Evolutionary conservation across 2,888 invertebrate genomes (phyloP).

Genomic region (Loripinus fragilis): DNA sequence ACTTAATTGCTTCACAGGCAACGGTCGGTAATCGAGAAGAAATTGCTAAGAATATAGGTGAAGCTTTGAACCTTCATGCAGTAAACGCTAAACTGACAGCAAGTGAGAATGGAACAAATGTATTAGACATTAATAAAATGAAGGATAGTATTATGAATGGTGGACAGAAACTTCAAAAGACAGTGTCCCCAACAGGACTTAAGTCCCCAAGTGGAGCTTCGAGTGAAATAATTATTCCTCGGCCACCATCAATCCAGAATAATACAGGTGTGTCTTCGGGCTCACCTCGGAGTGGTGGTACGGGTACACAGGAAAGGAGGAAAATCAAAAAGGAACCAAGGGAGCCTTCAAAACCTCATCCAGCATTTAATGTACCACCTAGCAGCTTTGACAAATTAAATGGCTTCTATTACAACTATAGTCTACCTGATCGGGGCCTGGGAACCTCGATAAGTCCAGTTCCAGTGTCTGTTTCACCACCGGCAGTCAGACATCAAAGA

Average conservation of each 20-base stretch:
- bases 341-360: constrained; percentile 47
- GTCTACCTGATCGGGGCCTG: constrained; percentile 76
- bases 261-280: constrained; percentile 14
- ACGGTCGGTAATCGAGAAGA: constrained; percentile 46
- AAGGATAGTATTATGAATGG: constrained; percentile 1
- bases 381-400: constrained; percentile 62
- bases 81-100: not conserved
- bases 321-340: constrained; percentile 22
- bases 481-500: constrained; percentile 46
- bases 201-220: not conserved
- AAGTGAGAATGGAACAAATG: not conserved
- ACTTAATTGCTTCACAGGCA: constrained; percentile 67
- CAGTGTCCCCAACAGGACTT: not conserved
- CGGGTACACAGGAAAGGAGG: constrained; percentile 30
- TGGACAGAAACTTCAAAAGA: constrained; percentile 19
- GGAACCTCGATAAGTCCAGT: constrained; percentile 51
- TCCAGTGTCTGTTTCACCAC: constrained; percentile 55
- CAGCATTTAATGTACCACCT: constrained; percentile 57
- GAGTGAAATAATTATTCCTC: constrained; percentile 11
- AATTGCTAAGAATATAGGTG: not conserved
- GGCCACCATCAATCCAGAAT: constrained; percentile 11
- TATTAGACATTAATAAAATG: not conserved
- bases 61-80: not conserved
- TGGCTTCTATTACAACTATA: constrained; percentile 73
- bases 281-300: constrained; percentile 26